Percentiles rank a stretch among this genome's conserved stretches.
Evolutionary conservation across 2,888 invertebrate species (phyloP).

Genomic region (Sminthurinus aureus): DNA sequence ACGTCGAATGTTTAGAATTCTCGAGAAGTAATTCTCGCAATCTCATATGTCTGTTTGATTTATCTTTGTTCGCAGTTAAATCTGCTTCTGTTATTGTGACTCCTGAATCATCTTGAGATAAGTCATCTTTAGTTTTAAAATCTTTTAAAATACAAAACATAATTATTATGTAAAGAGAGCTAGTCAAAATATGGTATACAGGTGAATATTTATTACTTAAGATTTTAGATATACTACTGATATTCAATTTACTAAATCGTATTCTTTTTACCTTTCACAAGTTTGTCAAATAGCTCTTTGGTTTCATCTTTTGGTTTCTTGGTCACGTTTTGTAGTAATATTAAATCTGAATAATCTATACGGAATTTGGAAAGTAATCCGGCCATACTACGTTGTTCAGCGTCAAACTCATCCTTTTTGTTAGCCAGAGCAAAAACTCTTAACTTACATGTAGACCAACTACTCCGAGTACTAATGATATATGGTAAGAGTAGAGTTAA

Average conservation of each 20-base stretch:
- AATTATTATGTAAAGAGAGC: too few relatives aligned
- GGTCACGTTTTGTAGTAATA: constrained; percentile 89
- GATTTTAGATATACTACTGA: too few relatives aligned
- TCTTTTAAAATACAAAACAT: too few relatives aligned
- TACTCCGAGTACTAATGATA: constrained; percentile 80
- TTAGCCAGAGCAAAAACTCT: constrained; percentile 84
- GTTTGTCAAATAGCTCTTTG: constrained; percentile 74
- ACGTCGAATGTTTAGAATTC: constrained; percentile 82
- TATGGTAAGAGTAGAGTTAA: constrained; percentile 84
- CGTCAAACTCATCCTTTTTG: constrained; percentile 77
- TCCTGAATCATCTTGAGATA: constrained; percentile 54
- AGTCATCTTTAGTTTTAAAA: too few relatives aligned
- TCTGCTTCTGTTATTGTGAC: constrained; percentile 79
- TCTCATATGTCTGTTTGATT: constrained; percentile 88
- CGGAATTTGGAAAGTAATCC: constrained; percentile 91
- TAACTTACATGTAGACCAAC: constrained; percentile 80
- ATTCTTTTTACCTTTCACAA: too few relatives aligned
- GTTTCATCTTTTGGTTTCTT: constrained; percentile 70
- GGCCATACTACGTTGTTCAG: constrained; percentile 92
- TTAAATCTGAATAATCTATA: constrained; percentile 89
- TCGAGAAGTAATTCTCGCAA: constrained; percentile 83
- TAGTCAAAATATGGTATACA: too few relatives aligned
- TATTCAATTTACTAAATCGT: too few relatives aligned
- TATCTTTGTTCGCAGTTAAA: constrained; percentile 80
- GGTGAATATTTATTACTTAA: too few relatives aligned